These are phyloP conservation scores for Drosophila lacicola DNA, from an alignment of 2,888 invertebrate genomes.

Conservation along the genomic window DNA sequence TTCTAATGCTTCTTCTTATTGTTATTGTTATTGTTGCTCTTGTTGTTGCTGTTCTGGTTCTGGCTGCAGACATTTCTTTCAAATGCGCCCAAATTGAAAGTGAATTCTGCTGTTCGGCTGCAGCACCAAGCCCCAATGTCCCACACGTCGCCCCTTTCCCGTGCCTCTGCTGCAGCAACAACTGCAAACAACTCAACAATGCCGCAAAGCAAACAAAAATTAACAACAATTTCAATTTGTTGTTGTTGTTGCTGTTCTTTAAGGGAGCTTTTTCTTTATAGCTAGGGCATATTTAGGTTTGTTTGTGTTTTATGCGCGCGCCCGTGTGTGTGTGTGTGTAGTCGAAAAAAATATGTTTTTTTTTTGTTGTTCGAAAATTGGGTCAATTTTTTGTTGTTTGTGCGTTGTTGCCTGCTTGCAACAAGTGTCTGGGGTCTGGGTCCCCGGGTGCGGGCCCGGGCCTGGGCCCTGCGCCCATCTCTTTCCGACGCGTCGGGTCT, in stretches of 20 bases:
- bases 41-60: slow-evolving; percentile 24
- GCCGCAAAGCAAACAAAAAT: slow-evolving; percentile 73
- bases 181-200: slow-evolving; percentile 73
- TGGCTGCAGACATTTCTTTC: slow-evolving; percentile 56
- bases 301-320: slow-evolving; percentile 51
- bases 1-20: slow-evolving; percentile 22
- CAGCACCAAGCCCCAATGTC: slow-evolving; percentile 27
- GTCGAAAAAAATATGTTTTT: slow-evolving; percentile 51
- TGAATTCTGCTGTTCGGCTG: slow-evolving; percentile 68
- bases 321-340: slow-evolving; percentile 36
- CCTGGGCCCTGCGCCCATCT: slow-evolving; percentile 52
- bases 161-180: slow-evolving; percentile 9
- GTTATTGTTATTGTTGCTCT: background rate
- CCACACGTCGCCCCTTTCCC: background rate
- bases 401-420: slow-evolving; percentile 62
- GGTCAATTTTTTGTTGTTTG: slow-evolving; percentile 57
- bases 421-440: slow-evolving; percentile 70
- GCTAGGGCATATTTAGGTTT: slow-evolving; percentile 69
- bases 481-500: slow-evolving; percentile 66
- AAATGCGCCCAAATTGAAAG: slow-evolving; percentile 70
- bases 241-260: slow-evolving; percentile 50
- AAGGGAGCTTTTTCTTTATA: slow-evolving; percentile 70
- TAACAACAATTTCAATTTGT: slow-evolving; percentile 76
- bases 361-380: slow-evolving; percentile 49
- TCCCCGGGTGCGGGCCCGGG: slow-evolving; percentile 22